Evolutionary conservation across 1,140 invertebrate genomes (phyloP), one percentile per base, ranked within the genome.

Genomic region (Drosophila persimilis): DNA sequence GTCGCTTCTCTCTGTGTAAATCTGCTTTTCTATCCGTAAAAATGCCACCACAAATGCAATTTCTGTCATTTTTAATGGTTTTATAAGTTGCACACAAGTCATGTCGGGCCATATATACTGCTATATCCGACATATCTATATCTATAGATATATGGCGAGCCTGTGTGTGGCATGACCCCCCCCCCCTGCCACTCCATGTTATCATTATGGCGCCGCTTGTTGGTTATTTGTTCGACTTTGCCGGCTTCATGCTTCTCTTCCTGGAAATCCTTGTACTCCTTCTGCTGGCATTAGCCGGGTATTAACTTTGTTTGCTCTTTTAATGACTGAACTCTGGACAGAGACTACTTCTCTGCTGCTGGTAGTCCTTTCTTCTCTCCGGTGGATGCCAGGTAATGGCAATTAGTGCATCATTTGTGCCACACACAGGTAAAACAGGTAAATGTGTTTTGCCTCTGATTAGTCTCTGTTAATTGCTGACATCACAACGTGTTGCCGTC

Each of bases 61-160:
- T 84, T 67, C 72, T 85, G 80, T 85, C 80, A 69, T 85, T 77
- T 74, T 62, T 77, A 86, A 85, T 86, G 81, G 67, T 86, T 84
- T 84, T 84, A 77, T 84, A 80, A 70, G 73, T 80, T 86, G 73
- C 69, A 39, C 69, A 26, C 24, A 26, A 26, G 24, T 26, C 24
- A 26, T 26, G 24, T 26, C 24, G 4, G 24, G 24, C 24, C 3
- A 35, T 46, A 29, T 45, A 8, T 31, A 50, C 9, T 39, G 11
- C 35, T 5, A 39, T 39, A 39, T 39, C 11, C 1, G 11, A 39
- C 35, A 5, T 13, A 39, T 9, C 15, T 22, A 65, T 64, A 1
- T 56, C 13, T 2, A 31, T 17, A 35, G 67, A 64, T 43, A 17
- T 22, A 41, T 9, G 39, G 31, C 24, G 2, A 41, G 13, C 47